These are phyloP conservation scores for Procambarus virginalis DNA, from an alignment of 1,140 invertebrate genomes.

Conservation along the genomic window DNA sequence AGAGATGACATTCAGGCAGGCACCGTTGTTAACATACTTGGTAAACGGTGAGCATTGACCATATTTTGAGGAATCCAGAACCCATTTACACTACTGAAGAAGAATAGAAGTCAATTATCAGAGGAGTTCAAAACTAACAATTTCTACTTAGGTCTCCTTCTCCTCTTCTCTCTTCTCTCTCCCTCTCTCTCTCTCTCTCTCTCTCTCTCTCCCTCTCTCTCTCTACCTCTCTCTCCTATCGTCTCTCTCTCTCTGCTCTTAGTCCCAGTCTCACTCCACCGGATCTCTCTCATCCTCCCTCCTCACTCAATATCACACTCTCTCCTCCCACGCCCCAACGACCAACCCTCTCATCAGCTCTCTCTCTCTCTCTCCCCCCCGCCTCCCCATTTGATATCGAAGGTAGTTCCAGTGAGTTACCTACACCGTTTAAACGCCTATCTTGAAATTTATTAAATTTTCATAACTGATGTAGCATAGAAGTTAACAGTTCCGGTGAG, in stretches of 20 bases:
- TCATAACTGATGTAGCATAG: not conserved
- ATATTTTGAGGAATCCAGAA: not conserved
- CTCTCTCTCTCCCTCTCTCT: not conserved
- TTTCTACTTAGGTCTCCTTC: not conserved
- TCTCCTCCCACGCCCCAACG: not conserved
- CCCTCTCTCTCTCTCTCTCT: not conserved
- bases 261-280: not conserved
- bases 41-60: not conserved
- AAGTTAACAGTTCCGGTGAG: not conserved
- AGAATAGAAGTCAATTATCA: not conserved
- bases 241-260: not conserved
- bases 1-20: not conserved
- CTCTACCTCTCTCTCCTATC: no score
- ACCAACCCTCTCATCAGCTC: no score
- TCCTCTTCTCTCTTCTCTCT: not conserved
- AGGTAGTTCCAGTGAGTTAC: not conserved
- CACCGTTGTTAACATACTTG: not conserved
- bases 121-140: not conserved
- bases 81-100: not conserved
- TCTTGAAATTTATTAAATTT: not conserved
- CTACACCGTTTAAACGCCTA: not conserved
- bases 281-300: not conserved
- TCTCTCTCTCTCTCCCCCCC: not conserved
- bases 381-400: not conserved
- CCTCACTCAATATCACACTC: not conserved